Percentiles rank a stretch among this genome's conserved stretches.
Evolutionary conservation across 2,113 vertebrate species (phyloP).

Genomic region (Mirounga angustirostris): DNA sequence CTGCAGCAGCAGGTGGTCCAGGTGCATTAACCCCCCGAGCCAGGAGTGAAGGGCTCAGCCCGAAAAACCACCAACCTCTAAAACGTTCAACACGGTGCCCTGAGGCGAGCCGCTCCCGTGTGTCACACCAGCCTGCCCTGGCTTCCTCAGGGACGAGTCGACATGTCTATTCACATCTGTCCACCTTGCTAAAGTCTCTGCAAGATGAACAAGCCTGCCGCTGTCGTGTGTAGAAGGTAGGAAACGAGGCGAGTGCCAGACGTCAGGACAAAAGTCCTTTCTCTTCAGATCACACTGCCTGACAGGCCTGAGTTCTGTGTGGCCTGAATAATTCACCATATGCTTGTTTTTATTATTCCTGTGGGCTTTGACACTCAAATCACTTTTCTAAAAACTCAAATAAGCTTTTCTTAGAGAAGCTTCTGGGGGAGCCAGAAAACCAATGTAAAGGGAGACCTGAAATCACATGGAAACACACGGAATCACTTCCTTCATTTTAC

Average conservation of each 20-base stretch:
- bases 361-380: not conserved
- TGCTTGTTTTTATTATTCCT: not conserved
- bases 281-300: not conserved
- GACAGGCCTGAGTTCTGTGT: not conserved
- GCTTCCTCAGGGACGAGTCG: not conserved
- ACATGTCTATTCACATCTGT: not conserved
- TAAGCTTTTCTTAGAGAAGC: too few species aligned
- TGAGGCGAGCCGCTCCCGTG: not conserved
- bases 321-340: not conserved
- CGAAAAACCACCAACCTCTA: accelerated
- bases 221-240: not conserved
- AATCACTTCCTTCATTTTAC: not conserved
- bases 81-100: not conserved
- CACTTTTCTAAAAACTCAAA: not conserved
- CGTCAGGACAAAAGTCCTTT: not conserved
- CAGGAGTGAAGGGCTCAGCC: not conserved
- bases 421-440: not conserved
- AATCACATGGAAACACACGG: not conserved
- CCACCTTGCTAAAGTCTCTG: not conserved
- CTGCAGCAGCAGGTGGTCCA: not conserved
- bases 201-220: not conserved
- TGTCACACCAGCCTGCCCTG: too few species aligned
- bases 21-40: accelerated
- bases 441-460: not conserved
- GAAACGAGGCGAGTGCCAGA: not conserved